Conservation (phyloP, 2,113 vertebrate species). For the Sapajus apella region DNA sequence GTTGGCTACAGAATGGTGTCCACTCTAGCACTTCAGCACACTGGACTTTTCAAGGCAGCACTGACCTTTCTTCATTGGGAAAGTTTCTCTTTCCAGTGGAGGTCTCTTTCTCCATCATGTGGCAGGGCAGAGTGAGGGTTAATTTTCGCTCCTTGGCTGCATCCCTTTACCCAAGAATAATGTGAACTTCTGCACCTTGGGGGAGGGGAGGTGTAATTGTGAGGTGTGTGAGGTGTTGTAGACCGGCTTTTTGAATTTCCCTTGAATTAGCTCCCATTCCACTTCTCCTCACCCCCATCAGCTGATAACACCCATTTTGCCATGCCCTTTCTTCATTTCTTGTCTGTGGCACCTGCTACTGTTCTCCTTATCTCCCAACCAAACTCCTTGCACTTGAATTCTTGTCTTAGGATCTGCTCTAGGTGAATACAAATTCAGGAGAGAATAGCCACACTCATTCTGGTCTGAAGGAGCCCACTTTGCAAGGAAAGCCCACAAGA, state of each 20-base stretch:
- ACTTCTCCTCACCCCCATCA: background rate
- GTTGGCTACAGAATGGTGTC: accelerated
- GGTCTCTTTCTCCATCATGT: background rate
- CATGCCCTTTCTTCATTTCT: background rate
- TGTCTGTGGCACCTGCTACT: accelerated
- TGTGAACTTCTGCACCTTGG: accelerated
- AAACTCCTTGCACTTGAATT: background rate
- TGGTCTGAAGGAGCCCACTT: background rate
- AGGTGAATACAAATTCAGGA: background rate
- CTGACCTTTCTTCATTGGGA: background rate
- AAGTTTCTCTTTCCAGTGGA: background rate
- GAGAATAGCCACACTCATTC: background rate
- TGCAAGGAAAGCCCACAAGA: background rate
- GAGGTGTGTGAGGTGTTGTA: background rate
- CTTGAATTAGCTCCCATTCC: background rate
- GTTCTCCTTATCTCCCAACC: background rate
- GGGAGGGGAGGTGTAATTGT: background rate
- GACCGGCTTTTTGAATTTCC: background rate
- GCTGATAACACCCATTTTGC: background rate
- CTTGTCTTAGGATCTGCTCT: background rate
- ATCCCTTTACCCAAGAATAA: background rate
- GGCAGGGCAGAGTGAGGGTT: background rate
- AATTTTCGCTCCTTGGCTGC: background rate
- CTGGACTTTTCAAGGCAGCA: accelerated
- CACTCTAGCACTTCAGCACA: background rate